Percentiles rank a stretch among this genome's conserved stretches.
Evolutionary conservation across 2,797 vertebrate species (phyloP).

Genomic region (Harpagifer antarcticus): DNA sequence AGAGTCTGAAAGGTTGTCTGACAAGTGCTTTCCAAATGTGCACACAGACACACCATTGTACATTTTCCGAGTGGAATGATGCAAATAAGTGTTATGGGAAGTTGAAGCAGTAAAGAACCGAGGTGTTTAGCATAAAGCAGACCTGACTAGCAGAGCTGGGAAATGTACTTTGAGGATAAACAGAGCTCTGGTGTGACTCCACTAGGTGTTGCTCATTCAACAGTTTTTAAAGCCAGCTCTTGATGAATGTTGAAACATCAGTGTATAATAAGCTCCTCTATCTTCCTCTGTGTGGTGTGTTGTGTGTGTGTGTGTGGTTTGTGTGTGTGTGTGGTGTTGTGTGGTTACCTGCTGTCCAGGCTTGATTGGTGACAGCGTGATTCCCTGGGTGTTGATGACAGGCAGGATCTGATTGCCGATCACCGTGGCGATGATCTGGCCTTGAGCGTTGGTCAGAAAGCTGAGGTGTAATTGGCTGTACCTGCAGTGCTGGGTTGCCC

Average conservation of each 20-base stretch:
- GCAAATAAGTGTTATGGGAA: constrained; percentile 58
- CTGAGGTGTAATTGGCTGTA: constrained; percentile 99
- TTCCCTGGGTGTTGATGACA: constrained; percentile 99
- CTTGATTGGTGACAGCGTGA: constrained; percentile 98
- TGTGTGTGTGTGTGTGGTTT: constrained; percentile 32
- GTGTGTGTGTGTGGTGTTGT: constrained; percentile 30
- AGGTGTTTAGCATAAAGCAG: constrained; percentile 45
- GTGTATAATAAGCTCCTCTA: constrained; percentile 44
- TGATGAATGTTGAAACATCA: constrained; percentile 33
- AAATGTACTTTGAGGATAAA: constrained; percentile 32
- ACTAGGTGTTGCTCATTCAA: constrained; percentile 75
- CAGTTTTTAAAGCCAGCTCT: constrained; percentile 46
- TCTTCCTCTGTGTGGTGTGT: constrained; percentile 22
- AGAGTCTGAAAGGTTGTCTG: constrained; percentile 68
- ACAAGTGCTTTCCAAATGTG: constrained; percentile 65
- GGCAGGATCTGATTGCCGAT: constrained; percentile 99
- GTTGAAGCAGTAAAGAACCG: constrained; percentile 31
- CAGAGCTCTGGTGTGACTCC: constrained; percentile 50
- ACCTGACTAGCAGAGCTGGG: constrained; percentile 20
- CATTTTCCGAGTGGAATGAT: constrained; percentile 49
- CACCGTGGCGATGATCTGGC: constrained; percentile 99
- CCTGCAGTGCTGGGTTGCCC: constrained; percentile 95
- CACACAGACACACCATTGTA: constrained; percentile 23
- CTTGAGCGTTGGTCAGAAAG: constrained; percentile 99
- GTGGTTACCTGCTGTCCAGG: constrained; percentile 95